Conservation (phyloP, 2,888 invertebrate genomes). For the Trachelus stipa region DNA sequence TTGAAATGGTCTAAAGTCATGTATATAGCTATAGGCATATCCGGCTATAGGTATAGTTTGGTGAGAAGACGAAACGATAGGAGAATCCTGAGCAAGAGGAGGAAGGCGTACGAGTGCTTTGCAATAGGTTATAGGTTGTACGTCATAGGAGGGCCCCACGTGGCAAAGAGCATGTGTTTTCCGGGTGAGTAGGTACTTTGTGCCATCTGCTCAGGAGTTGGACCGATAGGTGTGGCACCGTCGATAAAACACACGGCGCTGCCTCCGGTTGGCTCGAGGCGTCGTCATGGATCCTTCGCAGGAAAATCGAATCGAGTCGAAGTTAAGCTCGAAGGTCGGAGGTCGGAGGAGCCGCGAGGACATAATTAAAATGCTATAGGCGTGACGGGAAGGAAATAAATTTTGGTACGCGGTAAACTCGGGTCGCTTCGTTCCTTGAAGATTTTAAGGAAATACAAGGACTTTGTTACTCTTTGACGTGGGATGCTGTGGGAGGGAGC, state of each 20-base stretch:
- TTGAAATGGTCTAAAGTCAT: conserved; percentile 46
- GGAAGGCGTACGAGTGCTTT: neutral
- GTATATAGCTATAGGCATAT: conserved; percentile 27
- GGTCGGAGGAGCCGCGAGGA: neutral
- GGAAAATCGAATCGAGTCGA: too few species aligned
- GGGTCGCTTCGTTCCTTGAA: neutral
- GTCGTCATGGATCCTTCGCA: too few species aligned
- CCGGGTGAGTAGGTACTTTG: conserved; percentile 44
- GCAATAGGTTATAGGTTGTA: neutral
- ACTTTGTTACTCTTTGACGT: neutral
- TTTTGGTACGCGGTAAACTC: neutral
- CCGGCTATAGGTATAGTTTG: too few species aligned
- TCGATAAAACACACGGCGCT: conserved; percentile 32
- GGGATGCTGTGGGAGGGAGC: too few species aligned
- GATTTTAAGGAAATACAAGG: neutral
- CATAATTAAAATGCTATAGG: neutral
- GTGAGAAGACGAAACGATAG: neutral
- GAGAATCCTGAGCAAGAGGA: conserved; percentile 11
- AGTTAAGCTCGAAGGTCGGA: neutral
- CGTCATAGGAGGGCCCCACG: conserved; percentile 40
- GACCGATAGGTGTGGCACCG: conserved; percentile 42
- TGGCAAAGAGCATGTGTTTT: conserved; percentile 53
- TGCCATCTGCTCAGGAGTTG: conserved; percentile 48
- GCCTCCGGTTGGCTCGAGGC: too few species aligned
- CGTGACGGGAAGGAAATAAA: conserved; percentile 5